phyloP scores from a whole-genome alignment of 37 sponge, comb jelly and placozoan genomes.

The Axinella damicornis region DNA sequence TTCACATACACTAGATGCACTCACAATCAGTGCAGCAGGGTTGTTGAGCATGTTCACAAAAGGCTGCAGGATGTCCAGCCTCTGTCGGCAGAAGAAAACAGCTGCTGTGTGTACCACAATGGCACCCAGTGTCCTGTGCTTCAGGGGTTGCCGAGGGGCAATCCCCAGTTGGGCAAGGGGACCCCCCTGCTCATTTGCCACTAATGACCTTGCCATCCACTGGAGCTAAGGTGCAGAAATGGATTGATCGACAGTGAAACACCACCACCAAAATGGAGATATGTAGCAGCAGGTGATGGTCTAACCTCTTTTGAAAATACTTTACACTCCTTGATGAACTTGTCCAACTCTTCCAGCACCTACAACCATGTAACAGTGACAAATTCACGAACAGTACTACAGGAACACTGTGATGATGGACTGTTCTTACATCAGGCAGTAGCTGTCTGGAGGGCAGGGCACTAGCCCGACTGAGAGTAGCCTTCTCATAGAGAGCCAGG shows the following conservation, averaged over 20 bases:
- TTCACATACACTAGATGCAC: neutral
- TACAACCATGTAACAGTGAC: too few species aligned
- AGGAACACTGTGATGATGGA: too few species aligned
- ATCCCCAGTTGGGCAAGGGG: slow-evolving; percentile 34
- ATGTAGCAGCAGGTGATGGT: too few species aligned
- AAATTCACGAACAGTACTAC: too few species aligned
- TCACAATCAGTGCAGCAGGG: slow-evolving; percentile 48
- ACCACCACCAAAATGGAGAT: too few species aligned
- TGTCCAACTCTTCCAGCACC: slow-evolving; percentile 19
- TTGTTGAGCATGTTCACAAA: slow-evolving; percentile 55
- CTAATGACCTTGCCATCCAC: slow-evolving; percentile 18
- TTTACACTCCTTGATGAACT: neutral
- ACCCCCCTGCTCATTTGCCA: slow-evolving; percentile 61
- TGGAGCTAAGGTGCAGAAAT: neutral
- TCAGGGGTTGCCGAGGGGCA: slow-evolving; percentile 14
- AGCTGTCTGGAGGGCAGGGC: slow-evolving; percentile 14
- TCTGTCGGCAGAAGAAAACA: slow-evolving; percentile 10
- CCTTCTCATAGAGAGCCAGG: slow-evolving; percentile 34
- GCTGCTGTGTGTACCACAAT: slow-evolving; percentile 61
- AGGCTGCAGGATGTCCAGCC: slow-evolving; percentile 34
- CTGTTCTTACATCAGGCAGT: slow-evolving; percentile 10
- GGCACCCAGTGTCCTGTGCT: slow-evolving; percentile 24
- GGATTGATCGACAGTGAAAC: too few species aligned
- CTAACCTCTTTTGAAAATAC: neutral
- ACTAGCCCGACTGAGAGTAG: slow-evolving; percentile 14